Conservation (phyloP, 2,888 invertebrate genomes). For the Pomacea canaliculata region DNA sequence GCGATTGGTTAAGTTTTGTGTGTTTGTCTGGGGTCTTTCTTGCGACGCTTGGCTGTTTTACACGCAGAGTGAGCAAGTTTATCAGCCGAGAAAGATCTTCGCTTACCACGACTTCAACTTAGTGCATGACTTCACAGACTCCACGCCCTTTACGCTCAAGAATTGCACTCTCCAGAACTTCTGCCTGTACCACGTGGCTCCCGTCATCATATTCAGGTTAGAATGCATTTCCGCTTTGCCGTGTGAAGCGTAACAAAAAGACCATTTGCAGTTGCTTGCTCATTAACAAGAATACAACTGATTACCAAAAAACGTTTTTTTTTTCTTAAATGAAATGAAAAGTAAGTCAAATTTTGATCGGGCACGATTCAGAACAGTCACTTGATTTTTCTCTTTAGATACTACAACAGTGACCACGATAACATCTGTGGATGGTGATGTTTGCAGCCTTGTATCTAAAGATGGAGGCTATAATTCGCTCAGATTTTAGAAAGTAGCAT, state of each 20-base stretch:
- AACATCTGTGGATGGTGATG: no score
- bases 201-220: conserved; percentile 29
- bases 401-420: no score
- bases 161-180: conserved; percentile 23
- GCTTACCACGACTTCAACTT: conserved; percentile 13
- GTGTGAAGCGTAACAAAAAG: not conserved
- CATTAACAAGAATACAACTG: not conserved
- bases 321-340: no score
- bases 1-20: not conserved
- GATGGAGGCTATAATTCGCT: no score
- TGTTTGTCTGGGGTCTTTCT: not conserved
- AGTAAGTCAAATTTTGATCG: no score
- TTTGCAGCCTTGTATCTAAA: no score
- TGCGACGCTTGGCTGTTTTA: not conserved
- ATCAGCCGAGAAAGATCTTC: conserved; percentile 23
- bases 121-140: conserved; percentile 20
- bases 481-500: no score
- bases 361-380: no score
- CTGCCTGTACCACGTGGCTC: conserved; percentile 30
- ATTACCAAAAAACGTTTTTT: no score
- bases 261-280: not conserved
- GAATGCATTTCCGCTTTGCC: not conserved
- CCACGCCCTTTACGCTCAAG: conserved; percentile 19
- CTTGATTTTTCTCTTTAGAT: no score
- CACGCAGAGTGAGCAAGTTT: not conserved